These are phyloP conservation scores for Myotis lucifugus DNA, from an alignment of 2,113 vertebrate species.

Conservation along the genomic window DNA sequence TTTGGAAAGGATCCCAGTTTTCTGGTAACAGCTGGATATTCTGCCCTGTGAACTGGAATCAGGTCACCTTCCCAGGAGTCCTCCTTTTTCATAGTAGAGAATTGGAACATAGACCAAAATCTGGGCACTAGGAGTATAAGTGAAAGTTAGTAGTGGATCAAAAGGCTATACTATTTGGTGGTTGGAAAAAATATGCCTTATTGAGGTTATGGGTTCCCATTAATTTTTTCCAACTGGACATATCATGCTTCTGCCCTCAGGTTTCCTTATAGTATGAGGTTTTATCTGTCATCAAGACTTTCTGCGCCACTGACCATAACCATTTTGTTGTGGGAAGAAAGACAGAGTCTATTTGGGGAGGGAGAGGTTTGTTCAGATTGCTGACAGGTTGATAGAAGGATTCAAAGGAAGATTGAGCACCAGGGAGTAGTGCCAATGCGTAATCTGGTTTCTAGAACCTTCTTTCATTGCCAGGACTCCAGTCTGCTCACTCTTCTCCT, in stretches of 20 bases:
- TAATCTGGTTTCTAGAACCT: neutral
- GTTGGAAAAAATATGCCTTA: constrained; percentile 26
- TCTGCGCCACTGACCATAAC: neutral
- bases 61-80: neutral
- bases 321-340: constrained; percentile 13
- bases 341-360: neutral
- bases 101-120: constrained; percentile 13
- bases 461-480: neutral
- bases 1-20: constrained; percentile 47
- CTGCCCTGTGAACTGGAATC: neutral
- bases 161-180: neutral
- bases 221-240: neutral
- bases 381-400: neutral
- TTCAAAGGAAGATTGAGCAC: neutral
- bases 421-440: neutral
- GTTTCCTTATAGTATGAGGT: neutral
- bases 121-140: neutral
- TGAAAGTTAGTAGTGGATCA: neutral
- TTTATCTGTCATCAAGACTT: neutral
- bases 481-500: neutral
- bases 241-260: neutral
- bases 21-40: constrained; percentile 3
- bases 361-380: neutral
- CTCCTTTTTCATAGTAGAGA: constrained; percentile 13
- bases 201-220: neutral